Evolutionary conservation across 2,888 invertebrate genomes (phyloP).

Genomic region (Romanomermis culicivorax): DNA sequence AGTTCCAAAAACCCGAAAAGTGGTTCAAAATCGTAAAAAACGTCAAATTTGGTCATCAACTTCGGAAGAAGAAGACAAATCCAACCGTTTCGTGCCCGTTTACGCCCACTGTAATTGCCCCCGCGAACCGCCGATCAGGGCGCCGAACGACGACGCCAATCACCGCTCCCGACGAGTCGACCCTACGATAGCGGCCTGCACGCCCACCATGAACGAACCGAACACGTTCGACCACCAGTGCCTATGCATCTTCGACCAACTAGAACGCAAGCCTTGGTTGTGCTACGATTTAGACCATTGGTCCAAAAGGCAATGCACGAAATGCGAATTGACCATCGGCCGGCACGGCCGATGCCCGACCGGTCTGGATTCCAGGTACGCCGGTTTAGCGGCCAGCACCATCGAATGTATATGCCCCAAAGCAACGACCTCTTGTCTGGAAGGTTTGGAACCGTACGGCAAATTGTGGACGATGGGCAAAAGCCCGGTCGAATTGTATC

Average conservation of each 20-base stretch:
- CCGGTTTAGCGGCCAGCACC: neutral
- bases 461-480: neutral
- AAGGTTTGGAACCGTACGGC: neutral
- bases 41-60: no score
- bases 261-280: neutral
- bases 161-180: no score
- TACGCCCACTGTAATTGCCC: neutral
- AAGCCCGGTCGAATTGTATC: no score
- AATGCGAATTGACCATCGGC: neutral
- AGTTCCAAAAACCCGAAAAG: no score
- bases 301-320: neutral
- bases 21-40: no score
- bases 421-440: neutral
- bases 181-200: neutral
- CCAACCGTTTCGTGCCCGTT: neutral
- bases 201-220: neutral
- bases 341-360: no score
- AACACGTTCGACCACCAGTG: neutral
- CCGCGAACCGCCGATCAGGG: neutral
- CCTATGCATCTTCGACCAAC: neutral
- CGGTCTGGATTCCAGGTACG: no score
- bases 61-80: no score
- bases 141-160: no score
- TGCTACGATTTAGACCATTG: neutral
- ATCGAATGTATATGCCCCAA: neutral